A percentile compares a stretch with the other conserved stretches of the same genome.
Conservation (phyloP, 2,797 vertebrate species). For the Sylvilagus floridanus region DNA sequence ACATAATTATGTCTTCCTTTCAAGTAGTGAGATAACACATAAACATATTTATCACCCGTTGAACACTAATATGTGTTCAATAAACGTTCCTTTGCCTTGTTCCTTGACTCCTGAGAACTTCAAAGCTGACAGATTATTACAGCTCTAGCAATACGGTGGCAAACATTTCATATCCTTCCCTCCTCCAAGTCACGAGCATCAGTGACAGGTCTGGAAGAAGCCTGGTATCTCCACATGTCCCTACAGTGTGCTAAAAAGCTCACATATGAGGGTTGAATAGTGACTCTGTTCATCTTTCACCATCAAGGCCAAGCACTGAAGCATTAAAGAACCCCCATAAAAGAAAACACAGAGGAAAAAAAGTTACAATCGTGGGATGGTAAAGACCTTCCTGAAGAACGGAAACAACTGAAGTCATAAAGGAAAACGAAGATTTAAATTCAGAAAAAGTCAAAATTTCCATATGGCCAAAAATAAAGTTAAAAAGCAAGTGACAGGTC, state of each 20-base stretch:
- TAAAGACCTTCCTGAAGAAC: background rate
- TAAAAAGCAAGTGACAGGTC: background rate
- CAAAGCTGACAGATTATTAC: conserved; percentile 14
- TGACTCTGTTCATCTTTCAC: background rate
- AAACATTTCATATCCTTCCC: conserved; percentile 46
- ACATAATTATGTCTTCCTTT: conserved; percentile 6
- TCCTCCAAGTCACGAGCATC: background rate
- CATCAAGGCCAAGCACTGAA: conserved; percentile 29
- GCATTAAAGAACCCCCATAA: conserved; percentile 26
- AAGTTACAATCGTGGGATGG: conserved; percentile 24
- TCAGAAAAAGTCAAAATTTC: conserved; percentile 29
- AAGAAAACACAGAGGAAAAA: conserved; percentile 7
- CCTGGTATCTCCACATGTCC: background rate
- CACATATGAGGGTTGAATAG: background rate
- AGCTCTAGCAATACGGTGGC: conserved; percentile 1
- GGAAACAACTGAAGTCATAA: conserved; percentile 33
- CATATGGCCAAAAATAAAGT: conserved; percentile 1
- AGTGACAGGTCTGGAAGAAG: background rate
- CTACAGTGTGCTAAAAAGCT: background rate
- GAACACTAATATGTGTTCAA: conserved; percentile 35
- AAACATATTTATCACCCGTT: conserved; percentile 30
- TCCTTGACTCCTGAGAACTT: conserved; percentile 1
- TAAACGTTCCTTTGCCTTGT: conserved; percentile 44
- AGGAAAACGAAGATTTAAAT: conserved; percentile 53
- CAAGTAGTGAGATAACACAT: conserved; percentile 34